These are phyloP conservation scores for Amyelois transitella DNA, from an alignment of 1,140 invertebrate species.

Conservation along the genomic window DNA sequence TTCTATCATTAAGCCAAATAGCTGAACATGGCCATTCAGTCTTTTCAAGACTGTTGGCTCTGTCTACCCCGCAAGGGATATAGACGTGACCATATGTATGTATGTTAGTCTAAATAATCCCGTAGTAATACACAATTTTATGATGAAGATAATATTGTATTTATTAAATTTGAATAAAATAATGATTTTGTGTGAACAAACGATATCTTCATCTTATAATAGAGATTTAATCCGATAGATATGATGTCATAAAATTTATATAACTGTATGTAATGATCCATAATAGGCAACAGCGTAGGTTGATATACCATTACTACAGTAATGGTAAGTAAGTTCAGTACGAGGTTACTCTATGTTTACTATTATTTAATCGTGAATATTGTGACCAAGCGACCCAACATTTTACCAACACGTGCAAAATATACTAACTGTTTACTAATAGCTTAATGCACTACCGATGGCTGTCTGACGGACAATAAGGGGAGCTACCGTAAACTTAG, in stretches of 20 bases:
- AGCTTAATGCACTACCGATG: slow-evolving; percentile 57
- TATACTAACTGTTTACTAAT: slow-evolving; percentile 50
- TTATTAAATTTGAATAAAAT: no score
- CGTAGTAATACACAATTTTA: no score
- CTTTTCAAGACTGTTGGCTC: no score
- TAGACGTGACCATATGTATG: no score
- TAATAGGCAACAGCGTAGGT: slow-evolving; percentile 17
- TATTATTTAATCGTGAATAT: background rate
- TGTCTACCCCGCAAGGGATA: no score
- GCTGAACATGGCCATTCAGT: no score
- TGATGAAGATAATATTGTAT: no score
- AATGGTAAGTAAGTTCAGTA: background rate
- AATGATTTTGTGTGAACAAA: background rate
- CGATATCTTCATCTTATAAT: background rate
- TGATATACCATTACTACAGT: slow-evolving; percentile 10
- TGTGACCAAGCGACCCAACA: no score
- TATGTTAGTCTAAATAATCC: no score
- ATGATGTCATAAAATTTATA: background rate
- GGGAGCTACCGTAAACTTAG: slow-evolving; percentile 15
- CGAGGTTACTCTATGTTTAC: background rate
- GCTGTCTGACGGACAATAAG: slow-evolving; percentile 27
- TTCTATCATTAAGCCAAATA: no score
- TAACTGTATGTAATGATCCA: background rate
- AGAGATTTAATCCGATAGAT: no score
- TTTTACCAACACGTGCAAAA: background rate